Conservation (phyloP, 2,113 vertebrate species). For the Bettongia penicillata region DNA sequence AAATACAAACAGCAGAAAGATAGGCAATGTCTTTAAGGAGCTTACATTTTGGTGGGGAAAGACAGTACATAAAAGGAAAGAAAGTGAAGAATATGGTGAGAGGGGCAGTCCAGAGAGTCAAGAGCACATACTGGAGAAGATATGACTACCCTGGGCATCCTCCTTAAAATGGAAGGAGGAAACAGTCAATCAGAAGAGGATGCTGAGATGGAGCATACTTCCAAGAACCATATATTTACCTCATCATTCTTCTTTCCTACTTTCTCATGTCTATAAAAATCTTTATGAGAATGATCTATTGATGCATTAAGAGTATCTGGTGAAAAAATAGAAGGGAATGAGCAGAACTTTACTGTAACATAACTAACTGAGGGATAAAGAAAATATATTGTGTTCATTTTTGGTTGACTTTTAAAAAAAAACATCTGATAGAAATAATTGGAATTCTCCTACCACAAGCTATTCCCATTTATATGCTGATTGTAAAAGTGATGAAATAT, state of each 20-base stretch:
- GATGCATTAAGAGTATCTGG: not conserved
- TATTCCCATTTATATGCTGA: too few relatives aligned
- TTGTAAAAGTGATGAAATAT: too few relatives aligned
- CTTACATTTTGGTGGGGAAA: not conserved
- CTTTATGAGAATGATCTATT: not conserved
- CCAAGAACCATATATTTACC: not conserved
- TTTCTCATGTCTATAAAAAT: not conserved
- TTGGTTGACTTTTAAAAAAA: not conserved
- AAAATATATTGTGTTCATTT: not conserved
- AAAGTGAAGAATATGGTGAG: not conserved
- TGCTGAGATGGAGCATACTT: too few relatives aligned
- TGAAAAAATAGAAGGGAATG: not conserved
- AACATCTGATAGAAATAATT: not conserved
- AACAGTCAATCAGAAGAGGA: not conserved
- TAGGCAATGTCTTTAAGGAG: not conserved
- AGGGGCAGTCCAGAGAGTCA: not conserved
- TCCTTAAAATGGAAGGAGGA: not conserved
- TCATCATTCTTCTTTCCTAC: not conserved
- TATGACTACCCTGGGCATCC: not conserved
- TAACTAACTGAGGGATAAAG: not conserved
- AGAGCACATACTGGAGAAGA: not conserved
- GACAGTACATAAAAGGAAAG: not conserved
- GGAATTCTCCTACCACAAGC: too few relatives aligned
- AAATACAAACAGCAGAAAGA: not conserved
- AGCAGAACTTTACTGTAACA: not conserved